These are phyloP conservation scores for Oceanites oceanicus DNA, from an alignment of 2,113 vertebrate species.

Conservation along the genomic window DNA sequence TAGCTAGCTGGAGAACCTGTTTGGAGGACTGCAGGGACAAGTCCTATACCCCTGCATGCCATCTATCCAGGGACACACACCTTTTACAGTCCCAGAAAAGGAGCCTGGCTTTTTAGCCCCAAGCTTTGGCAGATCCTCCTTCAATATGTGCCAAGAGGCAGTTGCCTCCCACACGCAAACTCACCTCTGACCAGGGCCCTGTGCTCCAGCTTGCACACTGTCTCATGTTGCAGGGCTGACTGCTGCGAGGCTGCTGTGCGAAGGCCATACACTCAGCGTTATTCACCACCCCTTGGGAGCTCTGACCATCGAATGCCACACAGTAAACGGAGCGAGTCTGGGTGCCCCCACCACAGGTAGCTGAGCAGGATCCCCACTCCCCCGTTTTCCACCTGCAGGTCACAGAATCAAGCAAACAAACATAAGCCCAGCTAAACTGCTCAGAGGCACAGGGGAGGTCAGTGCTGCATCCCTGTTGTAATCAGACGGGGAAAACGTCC, in stretches of 20 bases:
- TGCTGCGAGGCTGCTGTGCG: conserved; percentile 74
- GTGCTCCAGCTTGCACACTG: conserved; percentile 79
- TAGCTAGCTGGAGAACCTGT: background rate
- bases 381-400: conserved; percentile 84
- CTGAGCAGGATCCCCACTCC: conserved; percentile 88
- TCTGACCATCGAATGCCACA: conserved; percentile 70
- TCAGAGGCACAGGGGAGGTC: background rate
- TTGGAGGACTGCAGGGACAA: background rate
- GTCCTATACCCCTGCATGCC: background rate
- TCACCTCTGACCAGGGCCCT: conserved; percentile 84
- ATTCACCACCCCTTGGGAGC: conserved; percentile 75
- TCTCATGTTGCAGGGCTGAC: conserved; percentile 85
- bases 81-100: background rate
- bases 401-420: background rate
- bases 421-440: background rate
- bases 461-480: background rate
- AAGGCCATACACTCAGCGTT: conserved; percentile 79
- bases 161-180: background rate
- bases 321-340: conserved; percentile 90
- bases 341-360: conserved; percentile 85
- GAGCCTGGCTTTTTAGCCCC: background rate
- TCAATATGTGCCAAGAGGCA: background rate
- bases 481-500: background rate
- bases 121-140: background rate
- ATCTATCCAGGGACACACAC: background rate